Percentiles rank a stretch among this genome's conserved stretches.
phyloP scores from a whole-genome alignment of 2,797 vertebrate species.

The Rallus crepitans region DNA sequence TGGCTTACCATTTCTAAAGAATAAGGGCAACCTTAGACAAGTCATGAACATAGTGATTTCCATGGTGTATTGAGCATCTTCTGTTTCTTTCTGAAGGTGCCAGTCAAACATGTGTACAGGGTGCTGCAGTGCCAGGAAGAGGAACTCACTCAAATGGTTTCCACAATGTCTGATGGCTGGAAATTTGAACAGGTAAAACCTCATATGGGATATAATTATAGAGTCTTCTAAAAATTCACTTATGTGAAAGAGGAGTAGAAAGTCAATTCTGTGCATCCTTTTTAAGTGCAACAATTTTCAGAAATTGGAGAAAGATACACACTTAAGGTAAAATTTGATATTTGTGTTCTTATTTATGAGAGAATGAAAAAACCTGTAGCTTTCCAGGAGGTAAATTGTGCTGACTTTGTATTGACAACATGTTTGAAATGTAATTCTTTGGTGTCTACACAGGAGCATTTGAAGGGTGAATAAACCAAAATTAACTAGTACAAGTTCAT shows the following conservation, averaged over 20 bases:
- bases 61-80: not conserved
- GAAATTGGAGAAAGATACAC: not conserved
- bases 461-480: not conserved
- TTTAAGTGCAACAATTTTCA: not conserved
- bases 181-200: conserved; percentile 89
- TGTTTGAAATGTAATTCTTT: not conserved
- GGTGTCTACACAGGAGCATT: not conserved
- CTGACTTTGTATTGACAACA: not conserved
- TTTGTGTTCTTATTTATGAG: not conserved
- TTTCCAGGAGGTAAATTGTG: not conserved
- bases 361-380: not conserved
- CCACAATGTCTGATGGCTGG: conserved; percentile 92
- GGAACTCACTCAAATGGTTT: conserved; percentile 91
- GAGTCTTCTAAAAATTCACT: not conserved
- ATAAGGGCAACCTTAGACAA: not conserved
- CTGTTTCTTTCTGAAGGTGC: conserved; percentile 81
- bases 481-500: not conserved
- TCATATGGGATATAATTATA: not conserved
- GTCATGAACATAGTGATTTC: not conserved
- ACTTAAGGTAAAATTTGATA: not conserved
- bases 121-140: conserved; percentile 97
- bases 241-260: not conserved
- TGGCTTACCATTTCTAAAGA: not conserved
- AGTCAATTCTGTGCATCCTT: not conserved
- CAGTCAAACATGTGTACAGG: conserved; percentile 95